Evolutionary conservation across 1,140 invertebrate species (phyloP), one percentile per base, ranked within the genome.

Genomic region (Muscidifurax raptorellus): DNA sequence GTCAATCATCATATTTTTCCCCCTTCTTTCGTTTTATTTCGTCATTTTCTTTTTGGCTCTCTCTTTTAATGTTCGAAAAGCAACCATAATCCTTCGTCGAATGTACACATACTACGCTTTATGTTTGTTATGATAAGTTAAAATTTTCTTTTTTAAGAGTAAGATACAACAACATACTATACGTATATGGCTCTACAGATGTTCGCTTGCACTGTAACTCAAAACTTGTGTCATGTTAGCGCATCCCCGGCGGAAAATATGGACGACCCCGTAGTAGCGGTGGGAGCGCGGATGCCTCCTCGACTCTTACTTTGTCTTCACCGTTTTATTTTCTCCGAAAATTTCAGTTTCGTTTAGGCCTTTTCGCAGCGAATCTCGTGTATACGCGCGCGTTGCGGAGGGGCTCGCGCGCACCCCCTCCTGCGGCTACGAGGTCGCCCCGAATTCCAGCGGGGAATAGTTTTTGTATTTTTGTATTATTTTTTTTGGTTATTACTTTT

Each of bases 181-280:
- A 93, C 89, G 91, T 93, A 93, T 93, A 93, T 93, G 91, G 92
- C 92, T 93, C 92, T 93, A 93, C 92, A 93, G 92, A 93, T 93
- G 92, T 93, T 90, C 92, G 92, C 92, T 93, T 93, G 92, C 92
- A 93, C 92, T 93, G 92, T 91, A 93, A 93, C 92, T 93, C 91
- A 93, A 93, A 91, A 88, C 88, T 89, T 91, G 91, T 93, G 91
- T 93, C 91, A 90, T 92, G 88, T 89, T 89, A 83, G 87, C 86
- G 88, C 87, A 80, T 84, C 77, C 64, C 75, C 85, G 80, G 78
- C 52, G 76, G 76, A 40, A 77, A 81, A 86, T n/a, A n/a, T 85
- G 83, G 71, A 76, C 85, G 83, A 85, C 15, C 47, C 47, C 74
- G 77, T n/a, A 74, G 83, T 66, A 59, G 66, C n/a, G 36, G 4